A percentile compares a stretch with the other conserved stretches of the same genome.
phyloP scores from a whole-genome alignment of 2,113 vertebrate genomes.

The Hippocampus abdominalis region DNA sequence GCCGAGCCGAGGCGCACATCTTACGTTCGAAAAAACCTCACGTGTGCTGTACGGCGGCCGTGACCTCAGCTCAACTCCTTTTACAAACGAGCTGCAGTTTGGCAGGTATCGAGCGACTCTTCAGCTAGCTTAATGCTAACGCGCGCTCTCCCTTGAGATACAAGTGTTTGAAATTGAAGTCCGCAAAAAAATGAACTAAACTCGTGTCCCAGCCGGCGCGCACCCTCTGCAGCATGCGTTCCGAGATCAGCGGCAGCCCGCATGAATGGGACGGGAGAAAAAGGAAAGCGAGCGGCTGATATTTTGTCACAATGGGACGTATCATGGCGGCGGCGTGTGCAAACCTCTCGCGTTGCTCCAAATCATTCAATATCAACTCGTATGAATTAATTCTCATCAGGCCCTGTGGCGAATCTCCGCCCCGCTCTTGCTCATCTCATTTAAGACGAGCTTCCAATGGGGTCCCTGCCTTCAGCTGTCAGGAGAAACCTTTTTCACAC shows the following conservation, averaged over 20 bases:
- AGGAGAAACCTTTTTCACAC: slow-evolving; percentile 14
- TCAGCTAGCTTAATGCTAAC: too few relatives aligned
- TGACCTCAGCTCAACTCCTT: too few relatives aligned
- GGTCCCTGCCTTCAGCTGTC: slow-evolving; percentile 24
- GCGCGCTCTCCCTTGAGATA: too few relatives aligned
- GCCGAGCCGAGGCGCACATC: neutral
- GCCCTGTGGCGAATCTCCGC: slow-evolving; percentile 34
- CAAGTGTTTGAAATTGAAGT: too few relatives aligned
- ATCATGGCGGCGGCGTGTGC: slow-evolving; percentile 29
- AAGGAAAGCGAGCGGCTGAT: slow-evolving; percentile 39
- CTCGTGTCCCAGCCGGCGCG: slow-evolving; percentile 9
- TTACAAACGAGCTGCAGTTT: too few relatives aligned
- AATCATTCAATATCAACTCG: slow-evolving; percentile 39
- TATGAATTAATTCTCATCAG: slow-evolving; percentile 43
- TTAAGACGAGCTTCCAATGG: slow-evolving; percentile 36
- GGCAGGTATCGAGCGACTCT: too few relatives aligned
- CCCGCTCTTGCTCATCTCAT: slow-evolving; percentile 28
- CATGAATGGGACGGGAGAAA: slow-evolving; percentile 23
- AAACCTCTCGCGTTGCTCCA: slow-evolving; percentile 32
- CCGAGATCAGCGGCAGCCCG: slow-evolving; percentile 53
- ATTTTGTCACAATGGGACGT: slow-evolving; percentile 42
- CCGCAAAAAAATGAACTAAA: too few relatives aligned
- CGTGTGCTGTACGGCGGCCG: too few relatives aligned
- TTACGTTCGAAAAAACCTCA: neutral
- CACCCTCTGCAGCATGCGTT: slow-evolving; percentile 51